These are phyloP conservation scores for Pterocles gutturalis DNA, from an alignment of 2,113 vertebrate species.

Conservation along the genomic window DNA sequence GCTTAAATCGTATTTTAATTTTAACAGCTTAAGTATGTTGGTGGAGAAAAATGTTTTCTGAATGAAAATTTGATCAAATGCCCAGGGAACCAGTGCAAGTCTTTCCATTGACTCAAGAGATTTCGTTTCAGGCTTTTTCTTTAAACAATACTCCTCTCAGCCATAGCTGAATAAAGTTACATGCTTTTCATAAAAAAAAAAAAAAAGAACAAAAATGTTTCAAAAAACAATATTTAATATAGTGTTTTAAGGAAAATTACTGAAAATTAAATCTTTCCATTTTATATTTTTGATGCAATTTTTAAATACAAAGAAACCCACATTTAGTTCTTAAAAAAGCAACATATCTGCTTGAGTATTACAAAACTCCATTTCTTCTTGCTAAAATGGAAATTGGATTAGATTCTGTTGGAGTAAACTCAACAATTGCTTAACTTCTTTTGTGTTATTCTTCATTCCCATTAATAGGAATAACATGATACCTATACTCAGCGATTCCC, in stretches of 20 bases:
- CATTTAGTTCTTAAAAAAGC: not conserved
- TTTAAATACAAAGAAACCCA: not conserved
- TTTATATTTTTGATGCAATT: not conserved
- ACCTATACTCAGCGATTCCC: conserved; percentile 6
- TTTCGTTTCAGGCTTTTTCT: conserved; percentile 25
- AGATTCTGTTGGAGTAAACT: conserved; percentile 31
- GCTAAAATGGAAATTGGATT: conserved; percentile 69
- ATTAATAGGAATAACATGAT: conserved; percentile 45
- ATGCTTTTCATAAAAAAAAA: not conserved
- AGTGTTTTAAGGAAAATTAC: not conserved
- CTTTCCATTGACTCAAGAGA: not conserved
- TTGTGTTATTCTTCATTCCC: conserved; percentile 26
- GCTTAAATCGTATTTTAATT: conserved; percentile 56
- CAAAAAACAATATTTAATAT: not conserved
- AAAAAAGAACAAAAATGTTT: not conserved
- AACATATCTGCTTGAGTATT: not conserved
- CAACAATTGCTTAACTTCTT: conserved; percentile 53
- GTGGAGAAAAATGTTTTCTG: conserved; percentile 44
- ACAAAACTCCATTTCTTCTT: not conserved
- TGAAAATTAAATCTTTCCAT: not conserved
- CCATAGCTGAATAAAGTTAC: not conserved
- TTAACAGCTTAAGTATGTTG: conserved; percentile 31
- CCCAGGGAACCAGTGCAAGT: not conserved
- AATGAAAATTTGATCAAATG: conserved; percentile 38
- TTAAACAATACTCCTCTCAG: not conserved